Base-by-base conservation (phyloP, 1,140 invertebrate species). In the Batillaria attramentaria region DNA sequence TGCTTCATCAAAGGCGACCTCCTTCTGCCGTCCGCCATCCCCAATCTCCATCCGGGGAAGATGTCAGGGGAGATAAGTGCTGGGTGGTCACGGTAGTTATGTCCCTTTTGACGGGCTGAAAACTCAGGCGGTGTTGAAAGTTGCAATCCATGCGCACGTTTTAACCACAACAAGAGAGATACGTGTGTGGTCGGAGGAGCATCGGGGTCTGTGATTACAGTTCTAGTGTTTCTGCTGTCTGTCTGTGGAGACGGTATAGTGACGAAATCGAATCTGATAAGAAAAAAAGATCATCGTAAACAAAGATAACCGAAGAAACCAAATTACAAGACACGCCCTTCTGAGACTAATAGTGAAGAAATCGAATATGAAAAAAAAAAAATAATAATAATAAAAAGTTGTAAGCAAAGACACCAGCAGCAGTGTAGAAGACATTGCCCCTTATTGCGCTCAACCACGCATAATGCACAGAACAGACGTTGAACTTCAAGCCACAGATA, bases 71-170 rank as follows among this genome's bases (percentile, higher is more conserved):
- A 60, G 57, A 60, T 60, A 60, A 60, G 57, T 60, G 24, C 57
- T 60, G 57, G 57, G 57, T 60, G 57, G 57, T 60, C 57, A 60
- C 24, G 57, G 4, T 60, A 60, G 57, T 60, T n/a, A 60, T n/a
- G 57, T 28, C 57, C 57, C 57, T 60, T 60, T 60, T 20, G 31
- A n/a, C 20, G 57, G 20, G 24, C 31, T 20, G 20, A 60, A 60
- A 60, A n/a, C 57, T 60, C 24, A 5, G 57, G 20, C 4, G 57
- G 57, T 60, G 57, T 60, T 60, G 57, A 60, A 60, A 60, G 57
- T 60, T 60, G n/a, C 31, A 60, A 60, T 60, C 24, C 24, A 6
- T 24, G 57, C 31, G n/a, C n/a, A n/a, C 24, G 57, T 24, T 28
- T 60, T 5, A 60, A 60, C 57, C 57, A n/a, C 57, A 60, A 24